Evolutionary conservation across 2,888 invertebrate species (phyloP), one percentile per base, ranked within the genome.

Genomic region (Himalopsyche kuldschensis): DNA sequence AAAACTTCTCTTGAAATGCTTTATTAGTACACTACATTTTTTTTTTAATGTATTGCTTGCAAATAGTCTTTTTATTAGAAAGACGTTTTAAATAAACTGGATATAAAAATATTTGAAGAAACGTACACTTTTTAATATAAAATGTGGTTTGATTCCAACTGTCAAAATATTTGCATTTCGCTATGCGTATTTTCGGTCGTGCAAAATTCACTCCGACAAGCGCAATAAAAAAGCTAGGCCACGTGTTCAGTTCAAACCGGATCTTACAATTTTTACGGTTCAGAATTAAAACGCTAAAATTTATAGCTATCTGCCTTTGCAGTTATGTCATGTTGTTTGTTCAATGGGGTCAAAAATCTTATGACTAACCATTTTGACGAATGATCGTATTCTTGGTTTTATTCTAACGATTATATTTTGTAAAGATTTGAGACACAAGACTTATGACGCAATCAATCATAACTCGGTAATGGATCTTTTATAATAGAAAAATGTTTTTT

Each of bases 261-360:
- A 76, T 76, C 76, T 76, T 27, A 27, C 69, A 27, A 69, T 69
- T 69, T 55, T 69, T 69, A 69, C 69, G 69, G 76, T 41, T 32
- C 76, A 41, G 76, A 76, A 76, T 76, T 76, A 76, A 41, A 32
- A 35, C 32, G n/a, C 3, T 35, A 76, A 76, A 35, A 76, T 35
- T 76, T 76, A 35, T 32, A 76, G 35, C 32, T 76, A 41, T 76
- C 76, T 32, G 35, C 41, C 41, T 76, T 76, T 76, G 76, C 76
- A 76, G 76, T 76, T 76, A 76, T 76, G 76, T 76, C 76, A 76
- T 32, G 76, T 76, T 69, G 41, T 76, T 35, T 76, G 32, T 76
- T 76, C 76, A 76, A 35, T 76, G 76, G 76, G 76, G 76, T 76
- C 76, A 76, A 76, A 76, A 76, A 76, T 76, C 76, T 76, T 76